Base-by-base conservation (phyloP, 1,140 invertebrate species). In the Spodoptera litura region DNA sequence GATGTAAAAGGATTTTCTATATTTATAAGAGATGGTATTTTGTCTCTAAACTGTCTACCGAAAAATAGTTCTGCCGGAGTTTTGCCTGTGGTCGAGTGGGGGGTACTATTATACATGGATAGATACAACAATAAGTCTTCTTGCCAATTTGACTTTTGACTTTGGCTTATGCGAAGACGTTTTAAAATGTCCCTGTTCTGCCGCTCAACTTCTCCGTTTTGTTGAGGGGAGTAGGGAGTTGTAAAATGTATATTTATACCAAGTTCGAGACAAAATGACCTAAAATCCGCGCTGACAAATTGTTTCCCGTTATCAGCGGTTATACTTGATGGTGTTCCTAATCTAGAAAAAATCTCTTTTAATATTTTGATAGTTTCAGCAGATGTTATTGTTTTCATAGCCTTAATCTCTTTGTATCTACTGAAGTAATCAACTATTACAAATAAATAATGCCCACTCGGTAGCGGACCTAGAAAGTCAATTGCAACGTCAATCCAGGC, bases 121-220 rank as follows among this genome's bases (percentile, higher is more conserved):
- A 53, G n/a, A 15, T 53, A 53, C 4, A 12, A 5, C 4, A 53
- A 0, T 12, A 53, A 9, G 0, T 0, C 12, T 53, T 53, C 52
- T 13, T 15, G 6, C 52, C 52, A 53, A 12, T 53, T 13, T 53
- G 6, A 8, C 12, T 53, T 13, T 53, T 12, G 0, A 13, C 52
- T 53, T 10, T 4, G 5, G n/a, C 52, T 8, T 53, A 53, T 53
- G 6, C n/a, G 6, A 9, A 53, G 52, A 53, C 52, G 52, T 15
- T 53, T 53, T 4, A 53, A 12, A 4, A 53, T 53, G 9, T 53
- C 52, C 4, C 52, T 5, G 52, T 53, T 53, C 0, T 58, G 56
- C 10, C 85, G 20, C 31, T 87, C 85, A 0, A 87, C 85, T 44
- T 85, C 83, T 0, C 85, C 85, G 12, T 87, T 85, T 31, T 77